Base-by-base conservation (phyloP, 2,797 vertebrate species). In the Clarias pachynema region DNA sequence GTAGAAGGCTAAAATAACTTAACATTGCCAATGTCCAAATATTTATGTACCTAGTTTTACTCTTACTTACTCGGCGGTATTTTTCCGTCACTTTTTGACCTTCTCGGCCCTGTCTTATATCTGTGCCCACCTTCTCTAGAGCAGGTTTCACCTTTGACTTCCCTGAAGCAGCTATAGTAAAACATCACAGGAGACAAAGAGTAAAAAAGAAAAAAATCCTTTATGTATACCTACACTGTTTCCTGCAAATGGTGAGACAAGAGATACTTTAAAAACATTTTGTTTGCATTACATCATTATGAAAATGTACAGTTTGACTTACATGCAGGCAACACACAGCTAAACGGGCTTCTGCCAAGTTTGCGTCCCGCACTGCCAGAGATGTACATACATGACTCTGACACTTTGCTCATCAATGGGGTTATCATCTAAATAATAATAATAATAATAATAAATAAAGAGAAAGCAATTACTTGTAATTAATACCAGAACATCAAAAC, bases 351-450 rank as follows among this genome's bases (percentile, higher is more conserved):
- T 87, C 69, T 84, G 90, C 90, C 84, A 88, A 90, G 85, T 82
- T 84, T 89, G 85, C 86, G 83, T 73, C 93, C 93, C 14, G 92
- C 79, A 65, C 91, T 82, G 63, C 92, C 93, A 86, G 93, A 89
- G 87, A 97, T 90, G 84, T 93, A 89, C 86, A 93, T 92, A 18
- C 93, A 95, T 37, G 97, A 96, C 93, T 97, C 97, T n/a, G 97
- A 99, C 70, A 97, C 91, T 93, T 95, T 98, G 86, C 84, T 95
- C 91, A 88, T 97, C 83, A 24, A 86, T 84, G 97, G 94, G 2
- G 94, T 94, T 86, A 88, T 90, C 59, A 89, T 69, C 98, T 99
- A 89, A 57, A 83, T 44, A 44, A 44, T 44, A 88, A 68, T 56
- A n/a, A 29, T 2, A 40, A 2, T 68, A 78, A 59, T 10, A 77